Evolutionary conservation across 2,113 vertebrate genomes (phyloP).

Genomic region (Callopanchax toddi): DNA sequence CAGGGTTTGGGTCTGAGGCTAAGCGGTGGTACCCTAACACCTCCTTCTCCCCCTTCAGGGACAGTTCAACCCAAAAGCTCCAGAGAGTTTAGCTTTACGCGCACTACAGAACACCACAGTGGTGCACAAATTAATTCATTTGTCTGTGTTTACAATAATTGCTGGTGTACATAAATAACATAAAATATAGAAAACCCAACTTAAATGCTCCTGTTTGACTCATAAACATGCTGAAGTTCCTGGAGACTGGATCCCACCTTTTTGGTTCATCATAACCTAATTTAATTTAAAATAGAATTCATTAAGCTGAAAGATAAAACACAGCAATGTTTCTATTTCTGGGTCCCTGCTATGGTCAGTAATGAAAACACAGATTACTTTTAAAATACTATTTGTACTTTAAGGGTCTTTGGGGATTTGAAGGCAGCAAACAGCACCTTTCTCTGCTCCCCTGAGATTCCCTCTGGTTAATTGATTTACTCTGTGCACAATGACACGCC

Average conservation of each 20-base stretch:
- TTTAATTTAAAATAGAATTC: conserved; percentile 45
- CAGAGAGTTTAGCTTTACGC: conserved; percentile 29
- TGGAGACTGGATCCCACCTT: conserved; percentile 52
- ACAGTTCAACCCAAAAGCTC: conserved; percentile 35
- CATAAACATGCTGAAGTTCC: conserved; percentile 27
- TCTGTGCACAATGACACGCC: conserved; percentile 64
- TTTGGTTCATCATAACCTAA: conserved; percentile 55
- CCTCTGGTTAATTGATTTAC: conserved; percentile 76
- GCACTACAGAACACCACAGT: not conserved
- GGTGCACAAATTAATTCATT: conserved; percentile 4
- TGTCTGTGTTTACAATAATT: conserved; percentile 21
- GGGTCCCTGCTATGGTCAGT: conserved; percentile 6
- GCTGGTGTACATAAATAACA: conserved; percentile 12
- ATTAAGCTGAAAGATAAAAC: conserved; percentile 30
- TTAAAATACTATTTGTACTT: conserved; percentile 65
- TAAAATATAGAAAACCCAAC: not conserved
- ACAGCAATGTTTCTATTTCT: conserved; percentile 12
- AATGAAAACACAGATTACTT: conserved; percentile 60
- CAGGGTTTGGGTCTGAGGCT: conserved; percentile 46
- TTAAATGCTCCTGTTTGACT: conserved; percentile 6
- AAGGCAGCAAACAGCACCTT: conserved; percentile 25
- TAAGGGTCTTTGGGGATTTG: conserved; percentile 61
- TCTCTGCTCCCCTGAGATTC: conserved; percentile 42
- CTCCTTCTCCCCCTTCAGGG: conserved; percentile 32
- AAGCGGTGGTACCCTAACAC: conserved; percentile 44